Evolutionary conservation across 2,113 vertebrate species (phyloP).

Genomic region (Corvus cornix): DNA sequence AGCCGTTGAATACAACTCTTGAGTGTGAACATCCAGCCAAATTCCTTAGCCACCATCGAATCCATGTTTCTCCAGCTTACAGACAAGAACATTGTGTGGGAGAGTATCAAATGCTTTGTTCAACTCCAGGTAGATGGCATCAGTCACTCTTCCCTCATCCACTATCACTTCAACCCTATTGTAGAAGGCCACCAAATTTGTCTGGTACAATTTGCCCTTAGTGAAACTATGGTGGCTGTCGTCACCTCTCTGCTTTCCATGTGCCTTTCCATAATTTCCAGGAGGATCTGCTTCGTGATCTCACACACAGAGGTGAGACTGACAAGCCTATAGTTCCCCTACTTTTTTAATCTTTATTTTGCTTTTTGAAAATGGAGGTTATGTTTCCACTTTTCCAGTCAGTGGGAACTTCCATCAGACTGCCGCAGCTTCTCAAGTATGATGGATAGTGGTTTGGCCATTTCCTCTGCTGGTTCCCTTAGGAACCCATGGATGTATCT

Average conservation of each 20-base stretch:
- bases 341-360: neutral
- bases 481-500: neutral
- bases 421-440: neutral
- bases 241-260: neutral
- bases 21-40: neutral
- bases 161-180: neutral
- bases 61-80: neutral
- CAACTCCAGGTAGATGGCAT: rapidly evolving
- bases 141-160: neutral
- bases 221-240: neutral
- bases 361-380: neutral
- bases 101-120: neutral
- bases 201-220: neutral
- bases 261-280: neutral
- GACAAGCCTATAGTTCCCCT: neutral
- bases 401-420: neutral
- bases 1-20: neutral
- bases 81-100: neutral
- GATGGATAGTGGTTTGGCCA: neutral
- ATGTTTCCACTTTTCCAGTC: neutral
- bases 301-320: neutral
- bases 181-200: neutral
- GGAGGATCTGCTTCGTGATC: neutral
- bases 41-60: neutral
- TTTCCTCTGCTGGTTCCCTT: neutral